Base-by-base conservation (phyloP, 2,888 invertebrate species). In the Calameuta filiformis region DNA sequence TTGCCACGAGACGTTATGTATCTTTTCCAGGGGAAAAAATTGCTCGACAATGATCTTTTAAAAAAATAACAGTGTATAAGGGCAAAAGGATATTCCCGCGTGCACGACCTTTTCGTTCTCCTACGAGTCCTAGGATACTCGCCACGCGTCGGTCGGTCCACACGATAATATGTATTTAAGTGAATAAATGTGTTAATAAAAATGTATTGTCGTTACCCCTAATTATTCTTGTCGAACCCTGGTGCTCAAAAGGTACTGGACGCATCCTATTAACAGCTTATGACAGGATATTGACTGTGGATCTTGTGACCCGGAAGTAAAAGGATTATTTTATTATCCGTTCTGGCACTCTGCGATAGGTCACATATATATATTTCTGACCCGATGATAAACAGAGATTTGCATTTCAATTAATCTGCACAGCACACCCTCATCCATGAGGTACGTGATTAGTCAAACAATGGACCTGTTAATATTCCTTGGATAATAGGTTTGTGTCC, bases 151-250 rank as follows among this genome's bases (percentile, higher is more conserved):
- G 71, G 71, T 34, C 71, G 71, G 71, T 71, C 71, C 33, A 71
- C 71, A 34, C 12, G 12, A 34, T 31, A 31, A 33, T 34, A 71
- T 71, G 71, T 71, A 31, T 34, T 34, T 31, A 31, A 71, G 33
- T 71, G 33, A 71, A 30, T 71, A 56, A 56, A 34, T 71, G 71
- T 71, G 71, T 71, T 71, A 71, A 71, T 71, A 71, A 71, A 71
- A 71, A 71, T 71, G 6, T 30, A 71, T 71, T 34, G 71, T 71
- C 71, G 71, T 71, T 71, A 34, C 31, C 31, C 31, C 1, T 71
- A 71, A 71, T 34, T 34, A 12, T 71, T 34, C 12, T 56, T 56
- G 56, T 56, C 23, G 0, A 23, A 9, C 56, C 56, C 23, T 56
- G 56, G 2, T 1, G 9, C 23, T 56, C 6, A 23, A 23, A 56